Conservation (phyloP, 1,140 invertebrate genomes). For the Thalassaphorura encarpata region DNA sequence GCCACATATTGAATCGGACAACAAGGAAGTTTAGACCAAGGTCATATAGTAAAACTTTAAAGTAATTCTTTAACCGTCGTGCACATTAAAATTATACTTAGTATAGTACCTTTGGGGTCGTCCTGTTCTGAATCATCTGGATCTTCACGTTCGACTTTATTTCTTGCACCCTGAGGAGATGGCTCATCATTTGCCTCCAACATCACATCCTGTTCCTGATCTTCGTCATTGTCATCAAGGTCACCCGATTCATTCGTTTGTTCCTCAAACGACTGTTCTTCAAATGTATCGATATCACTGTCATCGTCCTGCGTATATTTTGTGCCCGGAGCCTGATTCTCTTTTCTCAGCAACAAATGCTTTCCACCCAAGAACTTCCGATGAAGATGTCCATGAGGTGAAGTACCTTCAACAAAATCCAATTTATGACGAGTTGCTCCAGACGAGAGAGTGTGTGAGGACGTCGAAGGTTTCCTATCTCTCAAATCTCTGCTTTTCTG, state of each 20-base stretch:
- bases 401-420: no score
- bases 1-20: no score
- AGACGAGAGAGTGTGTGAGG: neutral
- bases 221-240: constrained; percentile 4
- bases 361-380: no score
- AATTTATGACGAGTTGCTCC: constrained; percentile 1
- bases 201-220: neutral
- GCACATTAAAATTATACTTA: neutral
- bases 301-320: constrained; percentile 9
- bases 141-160: constrained; percentile 8
- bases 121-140: constrained; percentile 40
- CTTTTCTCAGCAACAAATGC: neutral
- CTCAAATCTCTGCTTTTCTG: neutral
- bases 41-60: no score
- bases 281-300: neutral
- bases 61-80: no score
- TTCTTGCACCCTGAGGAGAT: neutral
- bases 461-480: neutral
- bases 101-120: constrained; percentile 37
- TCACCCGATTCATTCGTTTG: constrained; percentile 6
- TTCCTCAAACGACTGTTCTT: no score
- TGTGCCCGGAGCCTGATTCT: neutral
- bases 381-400: no score
- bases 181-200: neutral
- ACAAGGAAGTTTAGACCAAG: no score